Base-by-base conservation (phyloP, 2,797 vertebrate genomes). In the Choloepus didactylus region DNA sequence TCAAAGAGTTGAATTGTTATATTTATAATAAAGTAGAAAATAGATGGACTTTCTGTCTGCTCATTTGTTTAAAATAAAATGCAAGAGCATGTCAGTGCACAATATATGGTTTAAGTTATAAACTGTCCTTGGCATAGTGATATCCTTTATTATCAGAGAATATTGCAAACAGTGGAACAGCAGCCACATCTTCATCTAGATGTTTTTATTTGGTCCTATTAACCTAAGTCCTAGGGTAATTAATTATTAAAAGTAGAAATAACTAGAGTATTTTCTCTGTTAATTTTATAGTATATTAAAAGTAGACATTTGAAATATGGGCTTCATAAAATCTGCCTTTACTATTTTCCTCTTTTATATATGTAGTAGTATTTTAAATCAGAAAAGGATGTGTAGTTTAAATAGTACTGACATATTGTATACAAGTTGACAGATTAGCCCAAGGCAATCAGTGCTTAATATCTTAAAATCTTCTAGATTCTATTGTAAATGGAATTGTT, bases 21-120 rank as follows among this genome's bases (percentile, higher is more conserved):
- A 56, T 91, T 90, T 87, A 86, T 66, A 95, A 73, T 87, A 77
- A 89, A 67, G 49, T 94, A 29, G 72, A 84, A 96, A 89, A 82
- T 91, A 86, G 60, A 31, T 89, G 41, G 31, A 80, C n/a, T 87
- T 88, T 89, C 54, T 93, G 1, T 91, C 41, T 95, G 91, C 35
- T 76, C 31, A 96, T 95, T 93, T 90, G 86, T 25, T 80, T 95
- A 84, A 80, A 64, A 80, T 29, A 44, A 60, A 84, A 66, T 94
- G 46, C 21, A 89, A n/a, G 56, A 82, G 6, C 7, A 46, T 60
- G 9, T 91, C 25, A 72, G 2, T 87, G 25, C 23, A 82, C 67
- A 88, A 54, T 79, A 11, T 46, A 59, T 51, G 21, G 12, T 27
- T 89, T 72, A 95, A 87, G 5, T 41, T 92, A 16, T 88, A 46